Base-by-base conservation (phyloP, 2,888 invertebrate genomes). In the Baccha elongata region DNA sequence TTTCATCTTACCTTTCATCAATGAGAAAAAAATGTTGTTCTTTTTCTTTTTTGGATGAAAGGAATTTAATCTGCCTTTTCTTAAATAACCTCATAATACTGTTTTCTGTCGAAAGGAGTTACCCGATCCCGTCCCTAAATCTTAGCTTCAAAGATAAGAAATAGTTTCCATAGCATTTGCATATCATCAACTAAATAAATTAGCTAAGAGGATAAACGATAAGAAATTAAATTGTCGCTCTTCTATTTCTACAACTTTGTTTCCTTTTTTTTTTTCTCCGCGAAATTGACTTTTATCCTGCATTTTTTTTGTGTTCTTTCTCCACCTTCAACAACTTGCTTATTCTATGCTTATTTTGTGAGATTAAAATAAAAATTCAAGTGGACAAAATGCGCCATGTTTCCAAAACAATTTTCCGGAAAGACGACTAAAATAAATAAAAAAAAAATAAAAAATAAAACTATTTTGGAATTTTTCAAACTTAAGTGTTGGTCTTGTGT, bases 171-270 rank as follows among this genome's bases (percentile, higher is more conserved):
- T 60, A 44, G 65, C 69, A 75, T 81, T 81, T 81, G 65, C 81
- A 81, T 75, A 75, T 75, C 52, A 75, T 75, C 52, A 81, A 65
- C 64, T 46, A 26, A 75, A 71, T 81, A 71, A 81, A 80, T 80
- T 71, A 80, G 75, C 75, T 64, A n/a, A 46, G 37, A 60, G 60
- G 53, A 69, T 75, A 60, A 37, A 60, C 65, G 50, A 65, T 60
- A 71, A 64, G 37, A 23, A 50, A 60, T 37, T 5, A 46, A 8
- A 67, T 48, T 64, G 55, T 72, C 37, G 58, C 50, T 44, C 21
- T n/a, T 58, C 7, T 11, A 46, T 35, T 26, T 13, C 11, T 15
- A 10, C 40, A 10, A 11, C 32, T 32, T 23, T 35, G 44, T 17
- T 50, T 48, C 40, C 53, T 8, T 44, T 29, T 35, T 29, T 32